Conservation (phyloP, 2,888 invertebrate genomes). For the Noctuana brunneofusca region DNA sequence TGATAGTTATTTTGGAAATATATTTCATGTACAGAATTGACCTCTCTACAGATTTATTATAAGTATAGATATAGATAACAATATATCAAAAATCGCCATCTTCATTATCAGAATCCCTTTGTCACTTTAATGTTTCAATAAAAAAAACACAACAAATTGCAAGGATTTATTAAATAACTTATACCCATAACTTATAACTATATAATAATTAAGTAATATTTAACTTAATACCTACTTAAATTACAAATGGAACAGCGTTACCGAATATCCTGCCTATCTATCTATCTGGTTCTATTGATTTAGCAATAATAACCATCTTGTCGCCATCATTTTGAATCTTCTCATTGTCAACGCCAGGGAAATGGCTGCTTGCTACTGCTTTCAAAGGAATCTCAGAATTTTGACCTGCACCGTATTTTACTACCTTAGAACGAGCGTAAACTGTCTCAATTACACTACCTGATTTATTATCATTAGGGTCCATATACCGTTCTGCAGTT, state of each 20-base stretch:
- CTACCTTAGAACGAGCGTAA: constrained; percentile 64
- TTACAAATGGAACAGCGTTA: background rate
- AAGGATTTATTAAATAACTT: background rate
- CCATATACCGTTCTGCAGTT: background rate
- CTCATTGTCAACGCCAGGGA: constrained; percentile 1
- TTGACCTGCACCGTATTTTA: constrained; percentile 53
- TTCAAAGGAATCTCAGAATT: constrained; percentile 3
- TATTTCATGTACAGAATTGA: too few species aligned
- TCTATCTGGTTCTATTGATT: constrained; percentile 40
- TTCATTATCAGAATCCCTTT: too few species aligned
- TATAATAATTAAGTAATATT: too few species aligned
- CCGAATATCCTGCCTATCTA: constrained; percentile 17
- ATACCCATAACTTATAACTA: too few species aligned
- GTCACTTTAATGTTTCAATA: too few species aligned
- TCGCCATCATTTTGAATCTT: constrained; percentile 34
- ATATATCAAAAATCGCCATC: too few species aligned
- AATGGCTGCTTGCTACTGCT: background rate
- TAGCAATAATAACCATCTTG: constrained; percentile 44
- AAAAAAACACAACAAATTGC: too few species aligned
- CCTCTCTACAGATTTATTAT: too few species aligned
- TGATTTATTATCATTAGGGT: constrained; percentile 10
- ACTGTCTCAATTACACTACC: constrained; percentile 56
- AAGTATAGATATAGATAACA: too few species aligned
- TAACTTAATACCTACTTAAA: background rate
- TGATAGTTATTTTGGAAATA: too few species aligned